A percentile compares a stretch with the other conserved stretches of the same genome.
These are phyloP conservation scores for Pseudochirops corinnae DNA, from an alignment of 2,797 vertebrate genomes.

Conservation along the genomic window DNA sequence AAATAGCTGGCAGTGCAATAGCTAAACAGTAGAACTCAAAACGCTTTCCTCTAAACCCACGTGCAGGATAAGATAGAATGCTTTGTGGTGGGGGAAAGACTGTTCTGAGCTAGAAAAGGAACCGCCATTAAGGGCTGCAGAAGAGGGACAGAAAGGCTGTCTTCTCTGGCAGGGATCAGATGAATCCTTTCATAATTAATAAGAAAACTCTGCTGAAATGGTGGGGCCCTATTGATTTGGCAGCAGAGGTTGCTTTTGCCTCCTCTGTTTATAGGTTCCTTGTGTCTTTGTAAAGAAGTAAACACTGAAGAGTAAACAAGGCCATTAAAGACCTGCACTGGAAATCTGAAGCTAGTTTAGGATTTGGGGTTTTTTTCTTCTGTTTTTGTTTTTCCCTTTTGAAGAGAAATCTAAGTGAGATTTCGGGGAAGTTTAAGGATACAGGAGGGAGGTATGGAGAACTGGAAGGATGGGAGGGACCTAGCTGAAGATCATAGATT, in stretches of 20 bases:
- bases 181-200: slow-evolving; percentile 88
- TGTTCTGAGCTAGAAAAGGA: slow-evolving; percentile 41
- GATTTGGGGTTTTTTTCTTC: not conserved
- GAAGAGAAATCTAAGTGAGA: slow-evolving; percentile 20
- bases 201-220: slow-evolving; percentile 83
- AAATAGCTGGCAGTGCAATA: not conserved
- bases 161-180: slow-evolving; percentile 74
- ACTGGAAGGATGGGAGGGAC: not conserved
- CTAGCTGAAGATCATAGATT: not conserved
- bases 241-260: slow-evolving; percentile 78
- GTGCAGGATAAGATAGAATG: not conserved
- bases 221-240: slow-evolving; percentile 84
- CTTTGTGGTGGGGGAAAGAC: slow-evolving; percentile 55
- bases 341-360: not conserved
- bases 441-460: not conserved
- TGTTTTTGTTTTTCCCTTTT: not conserved
- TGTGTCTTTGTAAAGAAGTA: slow-evolving; percentile 78
- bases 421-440: not conserved
- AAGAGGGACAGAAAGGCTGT: slow-evolving; percentile 62
- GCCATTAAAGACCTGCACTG: not conserved
- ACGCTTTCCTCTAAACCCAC: not conserved
- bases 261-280: slow-evolving; percentile 84
- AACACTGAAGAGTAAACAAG: slow-evolving; percentile 74
- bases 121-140: slow-evolving; percentile 80
- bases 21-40: not conserved